These are phyloP conservation scores for Cetoscarus ocellatus DNA, from an alignment of 2,797 vertebrate genomes.

Conservation along the genomic window DNA sequence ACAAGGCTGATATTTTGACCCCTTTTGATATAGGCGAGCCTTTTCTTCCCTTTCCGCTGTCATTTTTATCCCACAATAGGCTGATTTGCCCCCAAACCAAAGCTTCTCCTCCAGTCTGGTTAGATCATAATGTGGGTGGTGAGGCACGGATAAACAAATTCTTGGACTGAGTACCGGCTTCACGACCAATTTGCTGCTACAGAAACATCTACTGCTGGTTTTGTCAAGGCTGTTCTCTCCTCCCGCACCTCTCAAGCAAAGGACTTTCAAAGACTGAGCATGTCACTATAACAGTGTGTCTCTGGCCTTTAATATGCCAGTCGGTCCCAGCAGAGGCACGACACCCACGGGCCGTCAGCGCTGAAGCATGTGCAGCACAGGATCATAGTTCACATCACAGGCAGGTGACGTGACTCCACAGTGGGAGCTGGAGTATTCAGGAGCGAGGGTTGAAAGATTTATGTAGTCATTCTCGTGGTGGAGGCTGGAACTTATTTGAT, in stretches of 20 bases:
- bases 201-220: neutral
- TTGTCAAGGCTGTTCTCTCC: neutral
- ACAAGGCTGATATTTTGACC: constrained; percentile 38
- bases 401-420: constrained; percentile 21
- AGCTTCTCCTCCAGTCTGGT: constrained; percentile 7
- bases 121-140: constrained; percentile 38
- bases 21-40: constrained; percentile 19
- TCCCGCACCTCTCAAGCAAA: neutral
- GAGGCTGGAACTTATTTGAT: constrained; percentile 53
- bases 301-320: neutral
- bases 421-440: constrained; percentile 23
- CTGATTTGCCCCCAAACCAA: constrained; percentile 23
- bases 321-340: neutral
- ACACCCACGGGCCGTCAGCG: neutral
- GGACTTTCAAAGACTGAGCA: neutral
- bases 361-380: constrained; percentile 13
- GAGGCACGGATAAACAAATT: constrained; percentile 25
- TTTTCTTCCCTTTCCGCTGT: constrained; percentile 21
- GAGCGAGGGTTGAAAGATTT: constrained; percentile 47
- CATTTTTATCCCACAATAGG: constrained; percentile 38
- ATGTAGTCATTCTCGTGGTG: constrained; percentile 29
- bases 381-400: constrained; percentile 32
- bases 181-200: constrained; percentile 16
- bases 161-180: constrained; percentile 16
- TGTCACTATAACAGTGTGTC: neutral